These are phyloP conservation scores for Mylabris sibirica DNA, from an alignment of 2,888 invertebrate species.

Conservation along the genomic window DNA sequence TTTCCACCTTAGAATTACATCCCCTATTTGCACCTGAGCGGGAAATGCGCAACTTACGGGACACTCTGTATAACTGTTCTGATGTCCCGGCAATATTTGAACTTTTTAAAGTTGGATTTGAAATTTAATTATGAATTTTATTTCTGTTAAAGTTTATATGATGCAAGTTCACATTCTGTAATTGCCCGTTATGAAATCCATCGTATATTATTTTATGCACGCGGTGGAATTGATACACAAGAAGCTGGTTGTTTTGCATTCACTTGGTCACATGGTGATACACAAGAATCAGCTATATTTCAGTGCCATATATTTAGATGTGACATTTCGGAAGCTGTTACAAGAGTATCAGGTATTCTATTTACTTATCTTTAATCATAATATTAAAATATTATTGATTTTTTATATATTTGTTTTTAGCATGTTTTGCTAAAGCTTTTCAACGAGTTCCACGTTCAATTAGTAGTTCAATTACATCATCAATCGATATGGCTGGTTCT, in stretches of 20 bases:
- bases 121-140: slow-evolving; percentile 14
- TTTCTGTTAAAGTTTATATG: slow-evolving; percentile 71
- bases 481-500: slow-evolving; percentile 63
- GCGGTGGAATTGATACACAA: slow-evolving; percentile 81
- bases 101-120: no score
- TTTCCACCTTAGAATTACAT: no score
- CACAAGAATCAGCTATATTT: slow-evolving; percentile 86
- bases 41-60: no score
- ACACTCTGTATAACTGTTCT: no score
- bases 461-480: slow-evolving; percentile 76
- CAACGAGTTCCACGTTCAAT: slow-evolving; percentile 85
- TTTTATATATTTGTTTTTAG: slow-evolving; percentile 59
- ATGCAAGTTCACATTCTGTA: slow-evolving; percentile 81
- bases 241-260: slow-evolving; percentile 98
- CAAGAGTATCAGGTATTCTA: slow-evolving; percentile 71
- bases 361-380: not conserved
- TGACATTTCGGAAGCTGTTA: slow-evolving; percentile 92
- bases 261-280: slow-evolving; percentile 95
- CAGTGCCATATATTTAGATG: slow-evolving; percentile 98
- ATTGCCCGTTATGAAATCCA: slow-evolving; percentile 91
- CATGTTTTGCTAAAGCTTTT: slow-evolving; percentile 94
- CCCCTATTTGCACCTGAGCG: no score
- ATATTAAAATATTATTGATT: not conserved
- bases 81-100: no score
- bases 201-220: slow-evolving; percentile 92